Conservation (phyloP, 2,113 vertebrate genomes). For the Marmota monax region DNA sequence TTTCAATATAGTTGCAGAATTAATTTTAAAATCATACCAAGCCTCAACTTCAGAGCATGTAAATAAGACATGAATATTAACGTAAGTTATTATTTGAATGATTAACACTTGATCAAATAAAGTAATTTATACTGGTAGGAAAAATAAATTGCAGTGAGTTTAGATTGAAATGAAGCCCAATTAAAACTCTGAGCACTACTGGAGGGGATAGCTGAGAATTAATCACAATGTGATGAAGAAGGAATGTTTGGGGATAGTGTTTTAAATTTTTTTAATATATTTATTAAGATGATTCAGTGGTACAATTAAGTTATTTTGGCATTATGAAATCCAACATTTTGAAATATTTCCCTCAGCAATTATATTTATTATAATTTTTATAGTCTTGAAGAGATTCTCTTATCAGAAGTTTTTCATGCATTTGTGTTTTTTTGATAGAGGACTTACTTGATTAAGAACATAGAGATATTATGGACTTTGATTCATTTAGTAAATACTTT, state of each 20-base stretch:
- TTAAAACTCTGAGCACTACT: neutral
- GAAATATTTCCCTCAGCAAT: slow-evolving; percentile 13
- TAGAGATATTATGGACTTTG: neutral
- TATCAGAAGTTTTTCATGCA: slow-evolving; percentile 84
- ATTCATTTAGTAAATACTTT: slow-evolving; percentile 1
- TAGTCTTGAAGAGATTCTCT: neutral
- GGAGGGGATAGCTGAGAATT: neutral
- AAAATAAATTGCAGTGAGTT: neutral
- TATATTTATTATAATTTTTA: neutral
- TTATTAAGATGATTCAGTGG: slow-evolving; percentile 68
- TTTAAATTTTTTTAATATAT: neutral
- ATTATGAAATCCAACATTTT: slow-evolving; percentile 23
- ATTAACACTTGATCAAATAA: neutral
- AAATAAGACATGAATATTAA: neutral
- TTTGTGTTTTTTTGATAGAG: slow-evolving; percentile 74
- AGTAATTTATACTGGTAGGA: neutral
- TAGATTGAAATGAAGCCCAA: neutral
- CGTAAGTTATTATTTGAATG: neutral
- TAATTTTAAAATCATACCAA: slow-evolving; percentile 16
- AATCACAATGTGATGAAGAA: neutral
- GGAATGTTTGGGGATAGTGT: neutral
- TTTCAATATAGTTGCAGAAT: neutral
- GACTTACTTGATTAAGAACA: neutral
- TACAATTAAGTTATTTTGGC: neutral
- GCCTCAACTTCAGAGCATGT: neutral